Conservation (phyloP, 2,113 vertebrate genomes). For the Nesogale talazaci region DNA sequence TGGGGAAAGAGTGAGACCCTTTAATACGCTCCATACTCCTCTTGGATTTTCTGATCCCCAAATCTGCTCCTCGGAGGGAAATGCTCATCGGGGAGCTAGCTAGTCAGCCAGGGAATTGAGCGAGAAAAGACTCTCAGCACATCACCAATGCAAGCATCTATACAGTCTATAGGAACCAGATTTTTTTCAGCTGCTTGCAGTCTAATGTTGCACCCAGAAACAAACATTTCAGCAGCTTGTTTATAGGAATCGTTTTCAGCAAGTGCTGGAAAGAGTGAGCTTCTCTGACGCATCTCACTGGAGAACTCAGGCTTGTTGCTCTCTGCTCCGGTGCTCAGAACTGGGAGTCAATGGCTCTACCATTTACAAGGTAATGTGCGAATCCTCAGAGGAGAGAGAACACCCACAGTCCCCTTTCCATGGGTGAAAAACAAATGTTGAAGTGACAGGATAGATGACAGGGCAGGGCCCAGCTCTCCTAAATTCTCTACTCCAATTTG, state of each 20-base stretch:
- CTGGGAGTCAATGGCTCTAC: background rate
- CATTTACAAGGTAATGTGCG: background rate
- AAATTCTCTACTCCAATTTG: no score
- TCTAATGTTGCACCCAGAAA: conserved; percentile 73
- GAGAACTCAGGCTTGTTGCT: background rate
- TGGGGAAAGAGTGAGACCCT: conserved; percentile 17
- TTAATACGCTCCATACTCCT: conserved; percentile 12
- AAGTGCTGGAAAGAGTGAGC: conserved; percentile 58
- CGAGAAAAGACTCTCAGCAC: conserved; percentile 73
- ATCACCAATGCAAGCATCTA: conserved; percentile 64
- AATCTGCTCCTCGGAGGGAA: conserved; percentile 60
- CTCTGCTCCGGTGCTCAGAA: background rate
- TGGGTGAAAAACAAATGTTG: background rate
- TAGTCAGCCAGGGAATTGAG: conserved; percentile 54
- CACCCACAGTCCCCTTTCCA: background rate
- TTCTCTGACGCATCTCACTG: conserved; percentile 16
- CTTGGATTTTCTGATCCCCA: conserved; percentile 54
- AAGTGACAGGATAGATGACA: background rate
- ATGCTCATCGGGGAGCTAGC: conserved; percentile 64
- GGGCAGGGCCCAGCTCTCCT: background rate
- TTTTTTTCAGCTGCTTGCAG: conserved; percentile 59
- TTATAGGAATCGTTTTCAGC: conserved; percentile 58
- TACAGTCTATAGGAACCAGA: conserved; percentile 71
- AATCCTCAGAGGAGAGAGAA: background rate
- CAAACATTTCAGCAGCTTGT: conserved; percentile 78